Percentiles rank a stretch among this genome's conserved stretches.
phyloP scores from a whole-genome alignment of 2,888 invertebrate species.

The Cephonodes hylas region DNA sequence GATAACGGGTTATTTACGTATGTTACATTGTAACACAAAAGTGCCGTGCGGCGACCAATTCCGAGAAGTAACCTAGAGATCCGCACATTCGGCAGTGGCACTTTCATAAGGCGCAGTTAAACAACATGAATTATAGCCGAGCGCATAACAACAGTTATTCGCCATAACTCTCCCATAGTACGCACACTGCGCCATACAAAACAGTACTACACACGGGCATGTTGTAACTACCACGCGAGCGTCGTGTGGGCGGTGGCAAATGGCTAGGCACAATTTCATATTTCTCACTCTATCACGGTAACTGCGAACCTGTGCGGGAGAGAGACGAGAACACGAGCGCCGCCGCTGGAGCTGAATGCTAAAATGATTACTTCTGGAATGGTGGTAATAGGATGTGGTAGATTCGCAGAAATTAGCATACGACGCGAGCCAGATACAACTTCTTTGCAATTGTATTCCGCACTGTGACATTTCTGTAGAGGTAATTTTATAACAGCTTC shows the following conservation, averaged over 20 bases:
- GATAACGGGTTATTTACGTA: background rate
- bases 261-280: conserved; percentile 42
- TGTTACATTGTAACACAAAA: background rate
- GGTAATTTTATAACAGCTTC: background rate
- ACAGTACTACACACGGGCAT: conserved; percentile 6
- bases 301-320: conserved; percentile 32
- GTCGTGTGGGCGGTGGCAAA: conserved; percentile 56
- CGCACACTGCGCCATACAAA: background rate
- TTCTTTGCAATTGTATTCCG: background rate
- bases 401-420: conserved; percentile 42
- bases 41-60: background rate
- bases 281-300: conserved; percentile 44
- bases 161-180: background rate
- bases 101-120: background rate
- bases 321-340: conserved; percentile 33
- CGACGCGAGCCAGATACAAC: background rate
- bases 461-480: background rate
- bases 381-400: conserved; percentile 4
- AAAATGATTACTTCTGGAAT: conserved; percentile 58
- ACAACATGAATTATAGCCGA: background rate
- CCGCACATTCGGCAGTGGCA: background rate
- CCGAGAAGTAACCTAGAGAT: background rate
- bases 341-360: conserved; percentile 46
- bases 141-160: conserved; percentile 1
- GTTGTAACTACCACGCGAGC: conserved; percentile 32